Percentiles rank a stretch among this genome's conserved stretches.
Evolutionary conservation across 2,888 invertebrate species (phyloP).

Genomic region (Autographa pulchrina): DNA sequence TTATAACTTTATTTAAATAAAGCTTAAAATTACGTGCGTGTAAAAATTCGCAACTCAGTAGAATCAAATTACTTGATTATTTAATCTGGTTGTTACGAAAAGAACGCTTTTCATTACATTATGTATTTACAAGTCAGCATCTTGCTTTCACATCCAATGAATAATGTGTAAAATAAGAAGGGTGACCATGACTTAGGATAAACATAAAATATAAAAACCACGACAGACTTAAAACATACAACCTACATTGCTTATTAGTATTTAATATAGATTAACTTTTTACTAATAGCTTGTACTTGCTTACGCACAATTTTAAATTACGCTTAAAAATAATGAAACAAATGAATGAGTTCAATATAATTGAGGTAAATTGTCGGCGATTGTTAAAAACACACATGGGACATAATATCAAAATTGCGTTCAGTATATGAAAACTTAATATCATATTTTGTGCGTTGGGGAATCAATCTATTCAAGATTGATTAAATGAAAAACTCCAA

Average conservation of each 20-base stretch:
- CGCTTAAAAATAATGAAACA: neutral
- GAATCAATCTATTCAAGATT: too few species aligned
- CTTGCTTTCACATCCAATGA: constrained; percentile 68
- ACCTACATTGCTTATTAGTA: too few species aligned
- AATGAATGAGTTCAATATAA: neutral
- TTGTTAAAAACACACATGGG: too few species aligned
- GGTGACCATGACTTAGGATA: constrained; percentile 48
- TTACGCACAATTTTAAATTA: too few species aligned
- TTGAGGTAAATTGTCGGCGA: neutral
- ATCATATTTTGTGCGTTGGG: too few species aligned
- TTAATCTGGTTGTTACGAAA: constrained; percentile 57
- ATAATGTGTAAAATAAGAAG: constrained; percentile 66
- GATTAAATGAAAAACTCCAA: too few species aligned
- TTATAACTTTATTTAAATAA: constrained; percentile 18
- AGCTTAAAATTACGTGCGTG: constrained; percentile 14
- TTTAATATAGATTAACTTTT: too few species aligned
- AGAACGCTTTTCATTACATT: constrained; percentile 72
- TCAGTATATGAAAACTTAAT: too few species aligned
- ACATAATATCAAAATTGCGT: too few species aligned
- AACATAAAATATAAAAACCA: neutral
- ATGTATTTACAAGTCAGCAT: constrained; percentile 77
- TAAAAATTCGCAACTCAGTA: constrained; percentile 20
- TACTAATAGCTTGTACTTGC: too few species aligned
- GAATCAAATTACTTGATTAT: constrained; percentile 61
- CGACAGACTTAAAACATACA: neutral